Evolutionary conservation across 2,888 invertebrate species (phyloP).

Genomic region (Tolmerus cingulatus): DNA sequence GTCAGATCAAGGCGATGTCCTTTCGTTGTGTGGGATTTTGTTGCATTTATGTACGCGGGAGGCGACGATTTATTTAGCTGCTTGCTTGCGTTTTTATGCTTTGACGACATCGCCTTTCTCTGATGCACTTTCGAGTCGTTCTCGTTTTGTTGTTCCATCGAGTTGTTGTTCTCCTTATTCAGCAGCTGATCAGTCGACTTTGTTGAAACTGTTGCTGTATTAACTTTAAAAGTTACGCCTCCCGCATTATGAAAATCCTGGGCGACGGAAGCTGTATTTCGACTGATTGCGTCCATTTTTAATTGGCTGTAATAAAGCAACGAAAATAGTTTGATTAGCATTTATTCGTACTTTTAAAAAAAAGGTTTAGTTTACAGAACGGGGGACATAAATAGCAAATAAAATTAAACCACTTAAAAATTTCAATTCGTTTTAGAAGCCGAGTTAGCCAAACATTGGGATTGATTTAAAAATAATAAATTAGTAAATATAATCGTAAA

Average conservation of each 20-base stretch:
- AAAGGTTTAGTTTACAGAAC: not conserved
- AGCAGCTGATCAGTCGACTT: constrained; percentile 50
- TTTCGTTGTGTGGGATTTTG: constrained; percentile 50
- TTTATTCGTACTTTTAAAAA: not conserved
- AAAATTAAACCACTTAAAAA: not conserved
- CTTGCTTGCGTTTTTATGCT: constrained; percentile 54
- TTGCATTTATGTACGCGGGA: constrained; percentile 62
- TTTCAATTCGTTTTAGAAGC: not conserved
- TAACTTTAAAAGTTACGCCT: constrained; percentile 64
- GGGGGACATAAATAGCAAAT: not conserved
- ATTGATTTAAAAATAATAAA: not conserved
- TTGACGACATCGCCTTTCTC: constrained; percentile 59
- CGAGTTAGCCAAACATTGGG: not conserved
- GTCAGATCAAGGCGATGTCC: constrained; percentile 53
- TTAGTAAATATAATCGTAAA: not conserved
- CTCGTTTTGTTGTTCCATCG: constrained; percentile 50
- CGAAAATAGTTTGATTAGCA: not conserved
- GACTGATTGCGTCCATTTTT: constrained; percentile 65
- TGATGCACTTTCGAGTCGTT: constrained; percentile 48
- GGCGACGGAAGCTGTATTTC: constrained; percentile 65
- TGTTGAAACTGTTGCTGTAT: constrained; percentile 45
- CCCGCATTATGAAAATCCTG: constrained; percentile 74
- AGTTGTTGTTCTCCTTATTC: constrained; percentile 51
- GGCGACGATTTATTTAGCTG: constrained; percentile 64
- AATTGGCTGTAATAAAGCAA: constrained; percentile 57